Percentiles rank a stretch among this genome's conserved stretches.
phyloP scores from a whole-genome alignment of 2,888 invertebrate genomes.

The Troglohyphantes excavatus region DNA sequence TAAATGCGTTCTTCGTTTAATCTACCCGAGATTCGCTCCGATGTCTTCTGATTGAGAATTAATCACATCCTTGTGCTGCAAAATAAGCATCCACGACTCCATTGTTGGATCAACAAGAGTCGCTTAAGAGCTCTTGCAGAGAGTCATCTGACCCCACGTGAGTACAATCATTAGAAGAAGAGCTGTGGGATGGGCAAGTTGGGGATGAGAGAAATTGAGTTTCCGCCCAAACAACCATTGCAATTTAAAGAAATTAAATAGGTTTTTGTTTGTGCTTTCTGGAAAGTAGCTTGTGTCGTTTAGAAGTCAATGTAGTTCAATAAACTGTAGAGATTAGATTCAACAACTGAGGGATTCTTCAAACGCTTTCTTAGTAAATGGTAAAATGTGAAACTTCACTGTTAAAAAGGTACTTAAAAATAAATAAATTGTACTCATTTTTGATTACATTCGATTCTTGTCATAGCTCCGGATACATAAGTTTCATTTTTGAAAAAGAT shows the following conservation, averaged over 20 bases:
- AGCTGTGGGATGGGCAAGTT: neutral
- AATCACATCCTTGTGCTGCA: constrained; percentile 23
- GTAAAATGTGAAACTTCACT: no score
- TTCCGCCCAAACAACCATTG: neutral
- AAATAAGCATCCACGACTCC: constrained; percentile 4
- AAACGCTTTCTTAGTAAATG: no score
- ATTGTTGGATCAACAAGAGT: constrained; percentile 35
- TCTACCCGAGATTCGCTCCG: constrained; percentile 24
- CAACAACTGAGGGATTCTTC: neutral
- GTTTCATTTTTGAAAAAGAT: no score
- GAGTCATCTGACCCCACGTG: constrained; percentile 2
- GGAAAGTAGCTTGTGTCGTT: neutral
- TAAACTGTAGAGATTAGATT: neutral
- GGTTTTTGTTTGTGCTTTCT: neutral
- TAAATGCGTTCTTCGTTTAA: constrained; percentile 32
- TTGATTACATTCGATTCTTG: no score
- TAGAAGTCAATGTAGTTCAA: neutral
- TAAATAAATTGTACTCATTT: no score
- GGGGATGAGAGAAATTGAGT: neutral
- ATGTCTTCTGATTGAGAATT: constrained; percentile 19
- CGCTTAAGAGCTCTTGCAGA: neutral
- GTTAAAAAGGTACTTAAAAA: no score
- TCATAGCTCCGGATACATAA: no score
- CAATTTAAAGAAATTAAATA: constrained; percentile 23
- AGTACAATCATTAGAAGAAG: constrained; percentile 6